Base-by-base conservation (phyloP, 2,888 invertebrate genomes). In the Agrochola macilenta region DNA sequence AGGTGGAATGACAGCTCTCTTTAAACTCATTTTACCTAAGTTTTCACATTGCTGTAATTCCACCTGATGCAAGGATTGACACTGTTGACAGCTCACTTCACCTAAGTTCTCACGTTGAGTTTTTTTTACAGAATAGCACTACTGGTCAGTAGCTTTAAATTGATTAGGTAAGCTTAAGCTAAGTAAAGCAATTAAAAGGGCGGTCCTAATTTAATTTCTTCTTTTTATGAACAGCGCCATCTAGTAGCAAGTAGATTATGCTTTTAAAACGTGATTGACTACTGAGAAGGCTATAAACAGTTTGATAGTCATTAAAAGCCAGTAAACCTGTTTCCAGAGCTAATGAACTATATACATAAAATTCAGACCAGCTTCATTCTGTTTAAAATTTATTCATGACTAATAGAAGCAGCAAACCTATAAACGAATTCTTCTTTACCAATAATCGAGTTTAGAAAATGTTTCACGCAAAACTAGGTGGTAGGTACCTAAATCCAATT, bases 171-270 rank as follows among this genome's bases (percentile, higher is more conserved):
- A 58, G 49, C 0, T 30, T 30, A 30, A 39, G 39, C 39, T 43
- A 43, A 49, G 20, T 26, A 39, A 0, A 61, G 35, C 39, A 54
- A 60, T 69, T 65, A 69, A 46, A 58, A 26, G 1, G 9, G 69
- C 11, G 43, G 26, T 52, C 20, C 26, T 14, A 35, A 39, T 39
- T 39, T 35, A 5, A 3, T 35, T 35, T 35, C 35, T 39, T 39
- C 39, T 39, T 9, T n/a, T 58, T 35, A 14, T 35, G 43, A 26
- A 64, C 72, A 82, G 65, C 75, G 80, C 83, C 77, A 81, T 81
- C 87, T 87, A 76, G 77, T 68, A 76, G 26, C 39, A 46, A 81
- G 65, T 85, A 73, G 76, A 52, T 12, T n/a, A 26, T 39, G 30
- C 46, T 68, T 49, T 54, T n/a, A 64, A 30, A 49, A n/a, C 23